Evolutionary conservation across 2,888 invertebrate genomes (phyloP).

Genomic region (Bursaphelenchus okinawaensis): DNA sequence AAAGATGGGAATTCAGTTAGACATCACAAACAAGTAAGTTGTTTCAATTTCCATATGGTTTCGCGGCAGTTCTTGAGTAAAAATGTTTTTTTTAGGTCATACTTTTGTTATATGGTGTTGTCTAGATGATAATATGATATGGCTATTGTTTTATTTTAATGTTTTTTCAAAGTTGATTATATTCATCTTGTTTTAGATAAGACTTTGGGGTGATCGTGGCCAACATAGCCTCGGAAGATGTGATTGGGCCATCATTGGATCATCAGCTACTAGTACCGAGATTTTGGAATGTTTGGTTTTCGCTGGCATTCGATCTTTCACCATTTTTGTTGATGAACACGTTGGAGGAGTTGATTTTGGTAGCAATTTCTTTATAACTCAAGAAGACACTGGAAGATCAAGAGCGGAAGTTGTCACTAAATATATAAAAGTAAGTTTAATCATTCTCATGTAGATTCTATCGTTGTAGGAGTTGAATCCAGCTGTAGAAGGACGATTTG

Average conservation of each 20-base stretch:
- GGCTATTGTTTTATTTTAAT: no score
- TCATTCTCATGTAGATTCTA: constrained; percentile 1
- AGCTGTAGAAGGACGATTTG: constrained; percentile 34
- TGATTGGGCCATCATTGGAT: constrained; percentile 76
- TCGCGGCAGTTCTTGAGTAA: no score
- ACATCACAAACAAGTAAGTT: background rate
- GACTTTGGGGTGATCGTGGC: constrained; percentile 97
- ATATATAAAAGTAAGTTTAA: constrained; percentile 58
- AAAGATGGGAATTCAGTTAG: background rate
- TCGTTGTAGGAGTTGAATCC: constrained; percentile 47
- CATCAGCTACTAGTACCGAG: constrained; percentile 67
- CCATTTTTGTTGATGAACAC: constrained; percentile 60
- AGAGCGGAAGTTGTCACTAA: constrained; percentile 42
- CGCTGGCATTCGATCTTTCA: constrained; percentile 67
- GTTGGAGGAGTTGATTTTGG: constrained; percentile 80
- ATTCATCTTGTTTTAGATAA: constrained; percentile 65
- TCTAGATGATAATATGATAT: no score
- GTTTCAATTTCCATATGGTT: no score
- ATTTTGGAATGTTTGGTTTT: constrained; percentile 86
- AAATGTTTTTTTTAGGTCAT: no score
- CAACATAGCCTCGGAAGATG: constrained; percentile 81
- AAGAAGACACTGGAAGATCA: constrained; percentile 69
- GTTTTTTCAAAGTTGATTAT: no score
- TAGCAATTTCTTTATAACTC: constrained; percentile 86
- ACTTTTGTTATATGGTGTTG: no score